Base-by-base conservation (phyloP, 2,888 invertebrate genomes). In the Caenorhabditis panamensis region DNA sequence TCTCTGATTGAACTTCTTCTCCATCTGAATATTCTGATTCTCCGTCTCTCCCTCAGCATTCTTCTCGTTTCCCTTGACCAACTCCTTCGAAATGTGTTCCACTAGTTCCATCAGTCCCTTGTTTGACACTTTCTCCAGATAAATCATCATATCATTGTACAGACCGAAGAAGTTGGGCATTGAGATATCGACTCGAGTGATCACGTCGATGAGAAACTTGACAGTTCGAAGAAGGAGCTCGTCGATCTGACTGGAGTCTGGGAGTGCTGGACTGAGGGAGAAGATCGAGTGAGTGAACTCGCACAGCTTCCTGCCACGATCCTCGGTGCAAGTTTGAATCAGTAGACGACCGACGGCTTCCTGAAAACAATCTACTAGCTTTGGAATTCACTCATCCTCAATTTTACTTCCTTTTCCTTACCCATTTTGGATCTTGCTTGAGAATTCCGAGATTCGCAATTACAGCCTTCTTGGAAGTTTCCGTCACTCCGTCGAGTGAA, bases 101-200 rank as follows among this genome's bases (percentile, higher is more conserved):
- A 79, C 69, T 2, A 79, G 31, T 2, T 44, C 28, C 13, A 63
- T 22, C 3, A 75, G 22, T 59, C 51, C 53, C 1, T 59, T n/a
- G 6, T 56, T 44, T 2, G 59, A 61, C n/a, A 68, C n/a, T 26
- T 58, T 51, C 22, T 64, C 69, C 37, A 69, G 16, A 1, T 77
- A 58, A 9, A 77, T 41, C 26, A 58, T 63, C 18, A 80, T 20
- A 62, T 80, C 75, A 59, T 75, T 80, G 56, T 69, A 80, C 58
- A 80, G 69, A 47, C 68, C 75, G 22, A 75, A 69, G 47, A 80
- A 80, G 9, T 75, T 71, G 13, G 80, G 69, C 1, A 75, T 26
- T 0, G 80, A 68, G 18, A 80, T 28, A 18, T 75, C 71, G 18
- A 37, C 37, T 64, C 44, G 59, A 26, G 68, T 75, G 1, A 75